Conservation (phyloP, 2,113 vertebrate genomes). For the Pitta sordida region DNA sequence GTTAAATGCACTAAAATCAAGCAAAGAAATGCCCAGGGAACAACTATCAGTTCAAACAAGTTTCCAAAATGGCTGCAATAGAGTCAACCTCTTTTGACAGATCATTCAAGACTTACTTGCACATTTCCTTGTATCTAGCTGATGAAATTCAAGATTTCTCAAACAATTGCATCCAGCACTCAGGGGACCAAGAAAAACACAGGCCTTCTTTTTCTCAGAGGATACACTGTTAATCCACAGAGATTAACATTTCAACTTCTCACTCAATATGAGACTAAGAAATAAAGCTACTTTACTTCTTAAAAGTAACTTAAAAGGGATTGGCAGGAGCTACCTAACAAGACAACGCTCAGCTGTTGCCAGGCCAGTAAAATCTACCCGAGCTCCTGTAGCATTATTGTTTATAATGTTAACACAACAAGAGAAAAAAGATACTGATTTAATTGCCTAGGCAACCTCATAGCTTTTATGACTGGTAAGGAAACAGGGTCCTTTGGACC, state of each 20-base stretch:
- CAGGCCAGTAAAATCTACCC: slow-evolving; percentile 24
- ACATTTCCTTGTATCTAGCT: not conserved
- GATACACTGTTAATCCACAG: slow-evolving; percentile 31
- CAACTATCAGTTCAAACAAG: not conserved
- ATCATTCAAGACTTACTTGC: not conserved
- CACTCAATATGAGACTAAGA: slow-evolving; percentile 45
- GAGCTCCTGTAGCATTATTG: not conserved
- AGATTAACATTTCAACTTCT: slow-evolving; percentile 68
- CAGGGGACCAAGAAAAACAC: not conserved
- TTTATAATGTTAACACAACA: slow-evolving; percentile 22
- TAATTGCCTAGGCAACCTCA: slow-evolving; percentile 43
- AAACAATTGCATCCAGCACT: slow-evolving; percentile 1
- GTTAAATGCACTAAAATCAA: not conserved
- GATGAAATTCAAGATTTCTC: slow-evolving; percentile 52
- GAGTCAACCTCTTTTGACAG: slow-evolving; percentile 4
- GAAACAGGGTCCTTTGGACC: not conserved
- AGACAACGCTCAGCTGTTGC: slow-evolving; percentile 37
- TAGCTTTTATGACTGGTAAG: not conserved
- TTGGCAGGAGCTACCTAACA: slow-evolving; percentile 33
- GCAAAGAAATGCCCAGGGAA: not conserved
- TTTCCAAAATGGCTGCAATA: not conserved
- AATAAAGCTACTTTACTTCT: slow-evolving; percentile 66
- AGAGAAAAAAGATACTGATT: not conserved
- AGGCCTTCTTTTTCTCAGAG: slow-evolving; percentile 31
- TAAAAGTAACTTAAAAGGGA: slow-evolving; percentile 38